These are phyloP conservation scores for Drosophila incognita DNA, from an alignment of 2,888 invertebrate species.

Conservation along the genomic window DNA sequence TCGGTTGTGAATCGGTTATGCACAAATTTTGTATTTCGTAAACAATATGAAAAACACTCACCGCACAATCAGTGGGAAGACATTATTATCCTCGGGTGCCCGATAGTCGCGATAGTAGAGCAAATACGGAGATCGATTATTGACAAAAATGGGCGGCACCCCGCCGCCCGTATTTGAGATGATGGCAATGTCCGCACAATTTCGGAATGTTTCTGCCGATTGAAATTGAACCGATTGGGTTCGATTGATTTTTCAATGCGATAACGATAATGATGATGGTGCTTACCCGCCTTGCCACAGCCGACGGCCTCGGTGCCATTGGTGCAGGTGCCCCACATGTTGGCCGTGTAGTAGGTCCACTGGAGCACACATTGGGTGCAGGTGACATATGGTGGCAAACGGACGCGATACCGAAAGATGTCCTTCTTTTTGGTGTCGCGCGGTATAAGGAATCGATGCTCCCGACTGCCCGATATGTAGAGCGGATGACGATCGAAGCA, in stretches of 20 bases:
- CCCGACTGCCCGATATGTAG: conserved; percentile 90
- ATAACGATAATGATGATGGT: no score
- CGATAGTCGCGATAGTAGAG: conserved; percentile 90
- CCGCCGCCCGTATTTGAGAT: conserved; percentile 91
- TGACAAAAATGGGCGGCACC: conserved; percentile 89
- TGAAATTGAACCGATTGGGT: not conserved
- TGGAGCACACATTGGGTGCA: conserved; percentile 96
- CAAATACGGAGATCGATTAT: conserved; percentile 90
- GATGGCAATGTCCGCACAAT: conserved; percentile 95
- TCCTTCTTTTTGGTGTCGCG: conserved; percentile 89
- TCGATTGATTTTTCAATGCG: not conserved
- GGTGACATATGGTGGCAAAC: conserved; percentile 92
- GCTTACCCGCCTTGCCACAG: conserved; percentile 90
- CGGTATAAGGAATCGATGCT: conserved; percentile 90
- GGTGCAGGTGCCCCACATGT: conserved; percentile 95
- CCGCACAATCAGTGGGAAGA: conserved; percentile 92
- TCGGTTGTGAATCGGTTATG: conserved; percentile 17
- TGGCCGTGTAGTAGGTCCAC: conserved; percentile 95
- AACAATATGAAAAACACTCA: conserved; percentile 81
- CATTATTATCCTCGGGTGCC: conserved; percentile 87
- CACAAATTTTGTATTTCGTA: no score
- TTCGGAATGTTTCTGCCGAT: conserved; percentile 91
- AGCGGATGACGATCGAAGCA: conserved; percentile 93
- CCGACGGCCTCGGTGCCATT: conserved; percentile 95
- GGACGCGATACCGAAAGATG: conserved; percentile 89